Base-by-base conservation (phyloP, 2,888 invertebrate species). In the Pseudococcus longispinus region DNA sequence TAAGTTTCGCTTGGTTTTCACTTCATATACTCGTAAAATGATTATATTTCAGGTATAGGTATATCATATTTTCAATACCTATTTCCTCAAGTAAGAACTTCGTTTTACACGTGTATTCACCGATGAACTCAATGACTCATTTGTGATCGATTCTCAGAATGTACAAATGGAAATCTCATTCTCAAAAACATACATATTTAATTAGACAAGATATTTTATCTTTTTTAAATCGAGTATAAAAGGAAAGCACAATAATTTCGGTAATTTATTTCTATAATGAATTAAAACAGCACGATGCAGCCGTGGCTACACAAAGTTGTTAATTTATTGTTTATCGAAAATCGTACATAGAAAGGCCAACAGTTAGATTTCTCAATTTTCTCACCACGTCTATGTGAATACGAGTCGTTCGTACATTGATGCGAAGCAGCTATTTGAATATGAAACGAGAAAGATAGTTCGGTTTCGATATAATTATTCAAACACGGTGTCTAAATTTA, bases 391-490 rank as follows among this genome's bases (percentile, higher is more conserved):
- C 29, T 15, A 70, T 37, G 29, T 29, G 29, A 32, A 15, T 60
- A 20, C 11, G 11, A 4, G 60, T 11, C 1, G 20, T 60, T 60
- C n/a, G 18, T 37, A 32, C 15, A 60, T 74, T 20, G 15, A 18
- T 32, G 74, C 32, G 2, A 8, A 18, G 20, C 32, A 74, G 13
- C 29, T 18, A 18, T 29, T 74, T 74, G 13, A 74, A 74, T 74
- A 32, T 37, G 18, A 37, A 32, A 32, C 29, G 32, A 74, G 18
- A 18, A 29, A 18, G 32, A 74, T n/a, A n/a, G n/a, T 74, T 74
- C 18, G 74, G 74, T 74, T 37, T 32, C 32, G 18, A 32, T 74
- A 23, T 60, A 74, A 74, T 74, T 74, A 74, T 74, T 74, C 74
- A 74, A 74, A 74, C 74, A 37, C 32, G 74, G 32, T 74, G 32